A percentile compares a stretch with the other conserved stretches of the same genome.
Conservation (phyloP, 2,113 vertebrate species). For the Mus pahari region DNA sequence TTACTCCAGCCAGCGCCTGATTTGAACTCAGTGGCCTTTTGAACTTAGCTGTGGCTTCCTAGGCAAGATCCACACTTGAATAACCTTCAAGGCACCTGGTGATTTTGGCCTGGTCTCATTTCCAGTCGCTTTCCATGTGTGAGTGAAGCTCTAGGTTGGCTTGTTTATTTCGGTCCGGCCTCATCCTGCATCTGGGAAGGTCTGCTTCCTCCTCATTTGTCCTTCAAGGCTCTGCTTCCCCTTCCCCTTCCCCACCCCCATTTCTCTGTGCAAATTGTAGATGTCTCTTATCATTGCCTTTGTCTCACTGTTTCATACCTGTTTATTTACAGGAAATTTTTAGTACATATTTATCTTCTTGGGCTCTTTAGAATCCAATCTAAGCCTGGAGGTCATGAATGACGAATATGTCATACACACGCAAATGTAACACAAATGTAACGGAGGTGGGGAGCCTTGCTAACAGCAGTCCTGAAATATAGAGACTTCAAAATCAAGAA, state of each 20-base stretch:
- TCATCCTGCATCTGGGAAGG: not conserved
- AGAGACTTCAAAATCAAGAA: not conserved
- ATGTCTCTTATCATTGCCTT: not conserved
- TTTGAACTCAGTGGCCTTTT: not conserved
- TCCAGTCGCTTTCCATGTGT: not conserved
- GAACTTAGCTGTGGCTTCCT: not conserved
- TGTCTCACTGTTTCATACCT: not conserved
- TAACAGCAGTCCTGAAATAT: not conserved
- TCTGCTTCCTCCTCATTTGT: not conserved
- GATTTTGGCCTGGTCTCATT: not conserved
- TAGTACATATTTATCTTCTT: not conserved
- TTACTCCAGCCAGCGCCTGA: not conserved
- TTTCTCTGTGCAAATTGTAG: not conserved
- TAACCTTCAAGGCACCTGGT: not conserved
- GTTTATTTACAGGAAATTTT: not conserved
- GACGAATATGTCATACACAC: no score
- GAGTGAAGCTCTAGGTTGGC: not conserved
- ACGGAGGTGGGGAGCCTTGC: not conserved
- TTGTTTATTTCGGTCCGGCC: not conserved
- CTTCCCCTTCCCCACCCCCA: not conserved
- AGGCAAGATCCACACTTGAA: not conserved
- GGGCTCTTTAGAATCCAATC: not conserved
- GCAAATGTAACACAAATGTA: no score
- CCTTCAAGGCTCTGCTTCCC: not conserved
- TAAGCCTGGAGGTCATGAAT: not conserved